phyloP scores from a whole-genome alignment of 1,140 invertebrate species.

The Acromyrmex charruanus region DNA sequence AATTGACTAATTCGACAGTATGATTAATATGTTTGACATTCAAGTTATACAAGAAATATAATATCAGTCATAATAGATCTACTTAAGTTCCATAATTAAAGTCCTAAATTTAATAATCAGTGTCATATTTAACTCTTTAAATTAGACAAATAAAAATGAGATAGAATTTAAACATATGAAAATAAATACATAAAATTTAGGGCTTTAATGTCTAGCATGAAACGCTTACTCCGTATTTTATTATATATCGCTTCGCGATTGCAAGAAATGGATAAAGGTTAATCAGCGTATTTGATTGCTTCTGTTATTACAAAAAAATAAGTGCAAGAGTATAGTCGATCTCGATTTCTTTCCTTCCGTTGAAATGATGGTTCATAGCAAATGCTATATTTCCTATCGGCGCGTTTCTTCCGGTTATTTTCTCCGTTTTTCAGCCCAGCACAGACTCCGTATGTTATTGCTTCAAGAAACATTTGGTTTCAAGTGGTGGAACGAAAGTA shows the following conservation, averaged over 20 bases:
- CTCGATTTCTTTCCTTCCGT: constrained; percentile 22
- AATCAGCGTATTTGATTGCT: constrained; percentile 41
- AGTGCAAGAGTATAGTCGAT: constrained; percentile 23
- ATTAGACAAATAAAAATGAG: constrained; percentile 1
- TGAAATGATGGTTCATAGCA: constrained; percentile 28
- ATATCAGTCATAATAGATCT: neutral
- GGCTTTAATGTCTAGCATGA: neutral
- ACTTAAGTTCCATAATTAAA: neutral
- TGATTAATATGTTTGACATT: constrained; percentile 33
- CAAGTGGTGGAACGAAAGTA: constrained; percentile 21
- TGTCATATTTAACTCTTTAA: neutral
- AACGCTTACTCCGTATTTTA: neutral
- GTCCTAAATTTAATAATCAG: neutral
- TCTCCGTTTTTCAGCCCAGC: constrained; percentile 39
- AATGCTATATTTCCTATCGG: constrained; percentile 32
- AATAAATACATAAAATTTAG: neutral
- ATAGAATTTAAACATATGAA: neutral
- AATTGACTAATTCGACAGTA: constrained; percentile 43
- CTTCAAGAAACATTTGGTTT: constrained; percentile 57
- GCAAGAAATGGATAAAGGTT: neutral
- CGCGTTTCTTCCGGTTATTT: constrained; percentile 49
- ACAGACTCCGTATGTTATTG: constrained; percentile 48
- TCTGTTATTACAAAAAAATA: constrained; percentile 30
- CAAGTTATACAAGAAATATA: neutral
- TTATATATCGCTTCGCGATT: neutral